Evolutionary conservation across 2,888 invertebrate genomes (phyloP).

Genomic region (Ellobium chinense): DNA sequence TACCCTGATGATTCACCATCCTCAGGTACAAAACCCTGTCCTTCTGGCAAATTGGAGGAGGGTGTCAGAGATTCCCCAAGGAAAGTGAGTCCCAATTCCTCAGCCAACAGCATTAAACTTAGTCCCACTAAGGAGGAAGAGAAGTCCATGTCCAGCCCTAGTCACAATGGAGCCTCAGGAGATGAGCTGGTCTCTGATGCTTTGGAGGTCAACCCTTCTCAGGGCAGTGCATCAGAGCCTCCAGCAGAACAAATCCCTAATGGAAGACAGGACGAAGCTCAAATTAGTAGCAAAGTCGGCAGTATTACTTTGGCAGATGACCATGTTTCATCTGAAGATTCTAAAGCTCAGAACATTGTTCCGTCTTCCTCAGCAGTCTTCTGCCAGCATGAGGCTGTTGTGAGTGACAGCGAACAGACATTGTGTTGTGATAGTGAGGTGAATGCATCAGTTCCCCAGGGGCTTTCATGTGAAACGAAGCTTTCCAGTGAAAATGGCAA

Average conservation of each 20-base stretch:
- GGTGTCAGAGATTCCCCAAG: neutral
- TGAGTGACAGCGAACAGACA: neutral
- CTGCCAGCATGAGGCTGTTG: constrained; percentile 4
- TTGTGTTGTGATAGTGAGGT: constrained; percentile 25
- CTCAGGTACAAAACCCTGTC: neutral
- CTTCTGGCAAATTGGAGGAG: neutral
- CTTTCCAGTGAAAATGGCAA: neutral
- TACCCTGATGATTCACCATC: neutral
- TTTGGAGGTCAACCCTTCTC: neutral
- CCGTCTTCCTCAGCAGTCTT: constrained; percentile 34
- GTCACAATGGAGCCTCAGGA: neutral
- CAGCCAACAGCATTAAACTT: neutral
- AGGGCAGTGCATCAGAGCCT: no score
- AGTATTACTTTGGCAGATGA: neutral
- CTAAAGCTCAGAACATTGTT: constrained; percentile 21
- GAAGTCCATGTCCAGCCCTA: neutral
- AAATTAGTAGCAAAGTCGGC: neutral
- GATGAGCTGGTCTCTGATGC: neutral
- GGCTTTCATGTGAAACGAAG: constrained; percentile 4
- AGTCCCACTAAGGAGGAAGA: neutral
- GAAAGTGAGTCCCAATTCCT: neutral
- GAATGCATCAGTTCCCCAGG: constrained; percentile 4
- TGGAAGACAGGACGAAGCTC: neutral
- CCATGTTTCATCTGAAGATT: neutral
- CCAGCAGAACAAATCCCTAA: no score